These are phyloP conservation scores for Triplophysa yarkandensis DNA, from an alignment of 2,797 vertebrate genomes.

Conservation along the genomic window DNA sequence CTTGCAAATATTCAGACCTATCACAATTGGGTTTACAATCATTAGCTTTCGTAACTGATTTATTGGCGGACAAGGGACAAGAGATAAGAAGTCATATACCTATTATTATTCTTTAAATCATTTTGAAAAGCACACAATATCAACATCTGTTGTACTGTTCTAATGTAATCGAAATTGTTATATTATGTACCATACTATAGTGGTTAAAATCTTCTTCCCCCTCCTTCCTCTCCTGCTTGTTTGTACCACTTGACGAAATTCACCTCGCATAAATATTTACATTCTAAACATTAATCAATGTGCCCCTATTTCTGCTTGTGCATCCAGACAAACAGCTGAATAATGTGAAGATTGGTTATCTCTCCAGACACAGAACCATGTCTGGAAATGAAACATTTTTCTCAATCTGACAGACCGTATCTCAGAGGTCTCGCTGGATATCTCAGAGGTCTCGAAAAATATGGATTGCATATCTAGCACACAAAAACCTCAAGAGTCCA, in stretches of 20 bases:
- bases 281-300: conserved; percentile 74
- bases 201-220: conserved; percentile 33
- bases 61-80: background rate
- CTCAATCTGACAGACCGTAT: conserved; percentile 51
- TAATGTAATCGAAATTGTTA: conserved; percentile 62
- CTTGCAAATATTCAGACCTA: background rate
- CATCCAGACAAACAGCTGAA: conserved; percentile 60
- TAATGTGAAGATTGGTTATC: conserved; percentile 26
- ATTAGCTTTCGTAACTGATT: conserved; percentile 8
- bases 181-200: conserved; percentile 63
- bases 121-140: conserved; percentile 29
- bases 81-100: background rate
- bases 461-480: conserved; percentile 18
- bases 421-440: conserved; percentile 23
- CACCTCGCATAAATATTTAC: conserved; percentile 72
- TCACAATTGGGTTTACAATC: background rate
- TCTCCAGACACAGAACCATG: conserved; percentile 48
- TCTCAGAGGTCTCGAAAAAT: background rate
- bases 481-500: conserved; percentile 39
- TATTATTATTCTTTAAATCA: conserved; percentile 21
- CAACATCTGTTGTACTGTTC: conserved; percentile 24
- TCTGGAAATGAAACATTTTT: conserved; percentile 57
- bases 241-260: conserved; percentile 69
- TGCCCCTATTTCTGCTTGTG: conserved; percentile 63
- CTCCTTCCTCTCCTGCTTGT: conserved; percentile 22